Conservation (phyloP, 2,113 vertebrate species). For the Thamnophis sirtalis region DNA sequence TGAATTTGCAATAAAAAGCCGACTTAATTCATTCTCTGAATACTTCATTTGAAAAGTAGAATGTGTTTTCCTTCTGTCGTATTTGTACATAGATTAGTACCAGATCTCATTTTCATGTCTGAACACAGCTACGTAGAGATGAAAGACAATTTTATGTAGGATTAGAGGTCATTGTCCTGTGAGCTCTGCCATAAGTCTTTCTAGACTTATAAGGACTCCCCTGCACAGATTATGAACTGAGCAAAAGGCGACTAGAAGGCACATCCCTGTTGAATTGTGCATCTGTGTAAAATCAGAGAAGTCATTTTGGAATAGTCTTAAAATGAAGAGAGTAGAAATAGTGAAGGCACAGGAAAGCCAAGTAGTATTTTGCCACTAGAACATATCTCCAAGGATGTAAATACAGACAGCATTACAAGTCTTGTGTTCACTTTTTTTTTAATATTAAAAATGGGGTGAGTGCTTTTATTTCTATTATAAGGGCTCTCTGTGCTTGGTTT, state of each 20-base stretch:
- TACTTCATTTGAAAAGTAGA: not conserved
- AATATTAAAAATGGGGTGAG: not conserved
- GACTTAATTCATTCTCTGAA: slow-evolving; percentile 7
- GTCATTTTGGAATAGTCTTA: slow-evolving; percentile 30
- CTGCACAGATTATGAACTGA: slow-evolving; percentile 41
- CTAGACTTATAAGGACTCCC: slow-evolving; percentile 41
- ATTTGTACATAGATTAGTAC: slow-evolving; percentile 45
- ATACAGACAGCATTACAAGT: not conserved
- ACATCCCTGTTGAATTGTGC: slow-evolving; percentile 36
- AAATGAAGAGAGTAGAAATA: not conserved
- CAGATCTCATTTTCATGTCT: slow-evolving; percentile 51
- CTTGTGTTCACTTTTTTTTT: not conserved
- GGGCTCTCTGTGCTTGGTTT: not conserved
- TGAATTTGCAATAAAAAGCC: not conserved
- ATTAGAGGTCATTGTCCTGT: slow-evolving; percentile 31
- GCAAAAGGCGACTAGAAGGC: not conserved
- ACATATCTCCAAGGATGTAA: not conserved
- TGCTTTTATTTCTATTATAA: not conserved
- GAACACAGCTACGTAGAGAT: slow-evolving; percentile 19
- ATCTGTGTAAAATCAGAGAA: slow-evolving; percentile 27
- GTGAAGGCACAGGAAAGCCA: not conserved
- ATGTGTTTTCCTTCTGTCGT: not conserved
- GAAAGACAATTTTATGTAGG: slow-evolving; percentile 39
- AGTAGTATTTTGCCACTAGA: not conserved
- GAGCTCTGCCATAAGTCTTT: slow-evolving; percentile 8